phyloP scores from a whole-genome alignment of 2,797 vertebrate species.

The Argyrosomus regius region DNA sequence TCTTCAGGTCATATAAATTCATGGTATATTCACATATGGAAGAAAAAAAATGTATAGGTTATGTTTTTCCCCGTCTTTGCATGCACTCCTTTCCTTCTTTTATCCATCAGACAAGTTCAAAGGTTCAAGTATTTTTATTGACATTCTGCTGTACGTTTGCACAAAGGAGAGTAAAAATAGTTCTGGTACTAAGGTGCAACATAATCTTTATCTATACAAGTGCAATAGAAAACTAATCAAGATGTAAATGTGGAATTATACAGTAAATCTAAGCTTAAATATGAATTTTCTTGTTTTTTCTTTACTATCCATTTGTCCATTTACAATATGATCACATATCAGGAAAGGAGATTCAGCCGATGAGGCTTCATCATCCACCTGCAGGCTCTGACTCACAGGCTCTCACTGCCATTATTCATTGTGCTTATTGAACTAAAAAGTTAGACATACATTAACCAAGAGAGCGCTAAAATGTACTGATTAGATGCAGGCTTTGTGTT shows the following conservation, averaged over 20 bases:
- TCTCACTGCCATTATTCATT: background rate
- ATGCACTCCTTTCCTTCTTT: background rate
- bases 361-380: slow-evolving; percentile 25
- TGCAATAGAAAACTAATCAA: background rate
- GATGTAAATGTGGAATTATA: background rate
- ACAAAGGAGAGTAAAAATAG: background rate
- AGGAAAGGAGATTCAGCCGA: slow-evolving; percentile 15
- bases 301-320: background rate
- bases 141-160: background rate
- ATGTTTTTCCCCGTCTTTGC: background rate
- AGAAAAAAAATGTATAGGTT: background rate
- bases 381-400: background rate
- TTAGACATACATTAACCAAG: background rate
- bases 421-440: background rate
- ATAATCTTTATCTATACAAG: background rate
- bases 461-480: slow-evolving; percentile 23
- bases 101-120: background rate
- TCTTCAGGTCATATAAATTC: background rate
- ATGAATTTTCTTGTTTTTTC: background rate
- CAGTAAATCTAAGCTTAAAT: background rate
- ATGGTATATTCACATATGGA: background rate
- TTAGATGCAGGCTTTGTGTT: slow-evolving; percentile 19
- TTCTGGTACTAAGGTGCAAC: background rate
- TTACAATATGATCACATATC: slow-evolving; percentile 7
- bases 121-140: background rate